Conservation (phyloP, 2,113 vertebrate genomes). For the Jaculus jaculus region DNA sequence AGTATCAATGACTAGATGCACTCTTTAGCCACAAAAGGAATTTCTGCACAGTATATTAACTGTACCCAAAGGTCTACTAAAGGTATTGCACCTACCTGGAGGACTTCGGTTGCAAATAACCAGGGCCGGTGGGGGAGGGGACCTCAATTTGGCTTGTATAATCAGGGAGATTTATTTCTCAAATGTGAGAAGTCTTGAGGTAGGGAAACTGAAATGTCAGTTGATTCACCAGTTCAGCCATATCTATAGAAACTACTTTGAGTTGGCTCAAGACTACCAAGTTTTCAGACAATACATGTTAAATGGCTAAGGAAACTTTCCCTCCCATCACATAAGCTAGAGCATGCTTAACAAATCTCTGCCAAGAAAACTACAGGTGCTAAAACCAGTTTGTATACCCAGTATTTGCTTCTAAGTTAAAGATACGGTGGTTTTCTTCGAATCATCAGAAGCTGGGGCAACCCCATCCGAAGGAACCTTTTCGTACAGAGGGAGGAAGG, state of each 20-base stretch:
- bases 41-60: neutral
- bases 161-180: neutral
- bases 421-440: neutral
- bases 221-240: neutral
- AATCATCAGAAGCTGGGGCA: neutral
- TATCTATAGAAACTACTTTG: neutral
- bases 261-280: neutral
- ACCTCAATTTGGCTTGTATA: neutral
- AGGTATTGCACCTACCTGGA: neutral
- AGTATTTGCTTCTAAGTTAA: neutral
- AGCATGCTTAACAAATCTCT: neutral
- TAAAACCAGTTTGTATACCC: neutral
- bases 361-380: neutral
- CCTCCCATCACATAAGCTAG: neutral
- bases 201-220: neutral
- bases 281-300: fast-evolving
- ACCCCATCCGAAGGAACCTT: neutral
- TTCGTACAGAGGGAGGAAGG: neutral
- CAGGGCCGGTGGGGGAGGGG: neutral
- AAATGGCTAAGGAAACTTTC: neutral
- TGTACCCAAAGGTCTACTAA: neutral
- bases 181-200: neutral
- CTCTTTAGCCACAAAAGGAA: neutral
- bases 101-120: neutral
- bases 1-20: neutral